Evolutionary conservation across 2,888 invertebrate species (phyloP).

Genomic region (Idaea aversata): DNA sequence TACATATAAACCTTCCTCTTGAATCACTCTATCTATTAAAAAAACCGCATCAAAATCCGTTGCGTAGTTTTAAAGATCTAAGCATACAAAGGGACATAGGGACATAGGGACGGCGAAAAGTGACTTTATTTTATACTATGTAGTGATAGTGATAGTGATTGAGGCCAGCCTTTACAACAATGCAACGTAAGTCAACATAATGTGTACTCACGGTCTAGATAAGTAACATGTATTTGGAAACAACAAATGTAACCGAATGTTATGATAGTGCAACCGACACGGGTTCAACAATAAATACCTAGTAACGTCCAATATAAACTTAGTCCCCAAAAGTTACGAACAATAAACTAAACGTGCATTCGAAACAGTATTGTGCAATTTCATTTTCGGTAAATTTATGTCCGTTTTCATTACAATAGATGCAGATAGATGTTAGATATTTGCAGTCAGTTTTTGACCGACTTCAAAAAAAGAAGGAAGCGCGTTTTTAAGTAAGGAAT

Average conservation of each 20-base stretch:
- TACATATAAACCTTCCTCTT: no score
- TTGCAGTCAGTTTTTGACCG: background rate
- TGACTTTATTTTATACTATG: no score
- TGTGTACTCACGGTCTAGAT: background rate
- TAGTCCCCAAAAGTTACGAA: background rate
- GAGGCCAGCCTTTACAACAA: no score
- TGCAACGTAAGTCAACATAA: background rate
- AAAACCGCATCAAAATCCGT: no score
- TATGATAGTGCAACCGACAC: background rate
- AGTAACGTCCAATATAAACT: slow-evolving; percentile 11
- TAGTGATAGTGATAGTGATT: no score
- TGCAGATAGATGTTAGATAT: no score
- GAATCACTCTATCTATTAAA: no score
- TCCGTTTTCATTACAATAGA: slow-evolving; percentile 18
- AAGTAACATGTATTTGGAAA: background rate
- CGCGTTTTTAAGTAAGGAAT: no score
- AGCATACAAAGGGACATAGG: no score
- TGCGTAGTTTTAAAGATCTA: no score
- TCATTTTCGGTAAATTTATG: slow-evolving; percentile 19
- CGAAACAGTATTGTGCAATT: slow-evolving; percentile 4
- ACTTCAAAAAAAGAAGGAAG: no score
- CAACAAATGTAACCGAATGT: background rate
- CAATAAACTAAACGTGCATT: slow-evolving; percentile 4
- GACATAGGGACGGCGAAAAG: no score
- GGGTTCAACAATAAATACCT: background rate